Evolutionary conservation across 92 coral and sea anemone genomes (phyloP).

Genomic region (Zoanthus sansibaricus): DNA sequence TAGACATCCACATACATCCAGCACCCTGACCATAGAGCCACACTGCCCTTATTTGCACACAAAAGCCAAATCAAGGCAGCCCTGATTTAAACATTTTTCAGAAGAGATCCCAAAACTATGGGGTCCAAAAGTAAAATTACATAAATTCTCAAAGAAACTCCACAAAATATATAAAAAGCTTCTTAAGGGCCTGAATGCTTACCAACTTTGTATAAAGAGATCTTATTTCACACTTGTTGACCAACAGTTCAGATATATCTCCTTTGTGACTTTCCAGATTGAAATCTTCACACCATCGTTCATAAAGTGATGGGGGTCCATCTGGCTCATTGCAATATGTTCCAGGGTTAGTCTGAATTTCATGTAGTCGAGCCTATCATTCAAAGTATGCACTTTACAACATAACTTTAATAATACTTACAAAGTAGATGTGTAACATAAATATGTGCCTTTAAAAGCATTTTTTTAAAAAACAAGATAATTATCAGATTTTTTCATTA

Average conservation of each 20-base stretch:
- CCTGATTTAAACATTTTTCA: no score
- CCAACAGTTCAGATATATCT: conserved; percentile 95
- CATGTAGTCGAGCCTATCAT: conserved; percentile 88
- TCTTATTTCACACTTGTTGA: conserved; percentile 93
- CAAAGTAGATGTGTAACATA: not conserved
- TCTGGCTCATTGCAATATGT: conserved; percentile 96
- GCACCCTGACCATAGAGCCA: no score
- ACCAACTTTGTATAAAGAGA: conserved; percentile 94
- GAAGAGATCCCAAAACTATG: no score
- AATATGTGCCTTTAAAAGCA: no score
- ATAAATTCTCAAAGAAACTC: no score
- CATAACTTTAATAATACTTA: not conserved
- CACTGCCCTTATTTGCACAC: no score
- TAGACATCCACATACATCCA: no score
- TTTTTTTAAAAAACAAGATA: no score
- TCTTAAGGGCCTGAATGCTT: conserved; percentile 5
- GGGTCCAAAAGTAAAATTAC: no score
- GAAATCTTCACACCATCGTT: conserved; percentile 84
- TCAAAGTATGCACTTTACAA: not conserved
- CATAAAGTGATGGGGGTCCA: conserved; percentile 79
- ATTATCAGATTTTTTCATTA: no score
- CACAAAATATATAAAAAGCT: no score
- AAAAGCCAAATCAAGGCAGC: no score
- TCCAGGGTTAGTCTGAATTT: conserved; percentile 94
- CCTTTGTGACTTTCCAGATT: conserved; percentile 92